Evolutionary conservation across 53 echinoderm and acorn worm genomes (phyloP), one percentile per base, ranked within the genome.

Genomic region (Hippasteria phrygiana): DNA sequence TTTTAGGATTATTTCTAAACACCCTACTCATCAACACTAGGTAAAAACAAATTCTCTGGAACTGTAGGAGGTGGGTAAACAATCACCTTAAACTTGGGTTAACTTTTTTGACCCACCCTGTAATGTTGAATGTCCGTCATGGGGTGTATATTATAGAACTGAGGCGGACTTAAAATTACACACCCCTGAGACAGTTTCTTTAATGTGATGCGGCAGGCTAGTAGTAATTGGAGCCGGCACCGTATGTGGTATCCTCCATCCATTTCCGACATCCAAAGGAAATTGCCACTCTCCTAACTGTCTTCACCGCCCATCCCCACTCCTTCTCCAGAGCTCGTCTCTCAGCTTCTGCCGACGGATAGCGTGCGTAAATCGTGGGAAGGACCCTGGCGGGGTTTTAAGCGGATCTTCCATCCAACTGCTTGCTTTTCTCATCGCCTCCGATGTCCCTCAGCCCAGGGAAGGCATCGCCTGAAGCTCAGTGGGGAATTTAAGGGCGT

Each of bases 271-370:
- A 39, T 35, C 16, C 40, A 55, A 20, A 34, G 78, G 59, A 78
- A 78, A 78, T 78, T 78, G 78, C 78, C 59, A 78, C 78, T 78
- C 78, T 29, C 54, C 10, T 7, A 51, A 34, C 35, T 8, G 36
- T 13, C n/a, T 39, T 24, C 20, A 17, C 29, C n/a, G 13, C 7
- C 31, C 16, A 17, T 51, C 17, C 77, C 34, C 37, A 6, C 34
- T 18, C 12, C 10, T 10, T 26, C 55, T 59, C 4, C 53, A n/a
- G n/a, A n/a, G n/a, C n/a, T n/a, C n/a, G n/a, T n/a, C n/a, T n/a
- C n/a, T n/a, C n/a, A n/a, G n/a, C n/a, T n/a, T n/a, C n/a, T n/a
- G n/a, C n/a, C n/a, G n/a, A n/a, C n/a, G n/a, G n/a, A n/a, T n/a
- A n/a, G n/a, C n/a, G n/a, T n/a, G n/a, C n/a, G n/a, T n/a, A n/a